These are phyloP conservation scores for Oceanites oceanicus DNA, from an alignment of 2,113 vertebrate genomes.

Conservation along the genomic window DNA sequence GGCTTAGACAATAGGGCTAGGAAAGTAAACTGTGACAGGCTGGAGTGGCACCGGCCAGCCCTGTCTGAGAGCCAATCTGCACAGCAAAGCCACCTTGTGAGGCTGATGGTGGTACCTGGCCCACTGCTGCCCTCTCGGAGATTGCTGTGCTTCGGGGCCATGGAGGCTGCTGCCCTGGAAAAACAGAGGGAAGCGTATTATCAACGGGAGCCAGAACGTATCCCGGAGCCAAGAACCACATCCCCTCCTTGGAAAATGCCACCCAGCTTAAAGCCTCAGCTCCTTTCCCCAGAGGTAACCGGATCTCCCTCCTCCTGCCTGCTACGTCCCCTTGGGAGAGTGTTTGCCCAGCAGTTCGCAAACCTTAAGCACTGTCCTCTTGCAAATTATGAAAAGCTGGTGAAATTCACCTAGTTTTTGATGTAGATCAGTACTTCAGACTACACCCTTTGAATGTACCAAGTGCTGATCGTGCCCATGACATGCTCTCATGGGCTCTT, in stretches of 20 bases:
- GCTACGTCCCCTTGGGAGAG: neutral
- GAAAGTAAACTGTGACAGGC: neutral
- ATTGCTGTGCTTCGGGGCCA: neutral
- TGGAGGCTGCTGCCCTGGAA: neutral
- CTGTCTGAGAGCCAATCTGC: neutral
- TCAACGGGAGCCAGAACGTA: neutral
- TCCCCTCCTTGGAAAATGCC: neutral
- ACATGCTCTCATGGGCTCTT: neutral
- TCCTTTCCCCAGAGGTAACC: neutral
- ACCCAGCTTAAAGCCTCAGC: neutral
- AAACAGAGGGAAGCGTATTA: neutral
- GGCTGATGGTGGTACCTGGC: neutral
- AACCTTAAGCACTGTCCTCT: neutral
- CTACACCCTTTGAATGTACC: neutral
- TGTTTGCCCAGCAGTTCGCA: neutral
- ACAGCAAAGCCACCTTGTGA: neutral
- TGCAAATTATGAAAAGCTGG: neutral
- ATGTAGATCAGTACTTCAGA: neutral
- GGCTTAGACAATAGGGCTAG: neutral
- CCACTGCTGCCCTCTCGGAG: neutral
- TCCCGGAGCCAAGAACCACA: fast-evolving
- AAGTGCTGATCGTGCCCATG: neutral
- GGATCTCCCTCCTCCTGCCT: neutral
- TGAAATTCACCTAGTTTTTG: neutral
- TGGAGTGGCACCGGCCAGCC: neutral